Percentiles rank a stretch among this genome's conserved stretches.
These are phyloP conservation scores for Agonopterix arenella DNA, from an alignment of 2,888 invertebrate species.

Conservation along the genomic window DNA sequence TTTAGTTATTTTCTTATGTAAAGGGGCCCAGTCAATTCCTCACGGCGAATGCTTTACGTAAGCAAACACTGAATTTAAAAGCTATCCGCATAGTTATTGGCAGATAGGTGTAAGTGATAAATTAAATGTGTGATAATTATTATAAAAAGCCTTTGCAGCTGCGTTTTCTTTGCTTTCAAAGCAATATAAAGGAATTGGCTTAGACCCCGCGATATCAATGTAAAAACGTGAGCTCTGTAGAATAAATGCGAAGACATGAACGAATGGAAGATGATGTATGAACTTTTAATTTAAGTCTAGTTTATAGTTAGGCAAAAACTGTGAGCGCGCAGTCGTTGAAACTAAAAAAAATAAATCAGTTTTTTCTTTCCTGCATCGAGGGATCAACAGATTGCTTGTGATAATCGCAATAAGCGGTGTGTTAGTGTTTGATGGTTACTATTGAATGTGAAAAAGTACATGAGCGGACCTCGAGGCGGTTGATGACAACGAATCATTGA, in stretches of 20 bases:
- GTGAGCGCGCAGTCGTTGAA: slow-evolving; percentile 50
- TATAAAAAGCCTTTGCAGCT: slow-evolving; percentile 52
- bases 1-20: slow-evolving; percentile 53
- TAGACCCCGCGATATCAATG: slow-evolving; percentile 59
- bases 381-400: slow-evolving; percentile 65
- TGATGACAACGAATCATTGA: slow-evolving; percentile 60
- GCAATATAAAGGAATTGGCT: slow-evolving; percentile 57
- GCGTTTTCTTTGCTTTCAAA: slow-evolving; percentile 32
- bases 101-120: slow-evolving; percentile 22
- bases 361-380: slow-evolving; percentile 62
- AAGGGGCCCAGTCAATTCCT: slow-evolving; percentile 68
- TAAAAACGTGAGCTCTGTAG: slow-evolving; percentile 58
- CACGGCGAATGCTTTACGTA: slow-evolving; percentile 19
- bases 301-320: slow-evolving; percentile 72
- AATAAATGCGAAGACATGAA: slow-evolving; percentile 52
- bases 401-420: slow-evolving; percentile 60
- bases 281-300: slow-evolving; percentile 62
- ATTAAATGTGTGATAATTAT: slow-evolving; percentile 53
- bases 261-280: slow-evolving; percentile 33
- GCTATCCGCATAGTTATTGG: slow-evolving; percentile 30
- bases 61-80: slow-evolving; percentile 17
- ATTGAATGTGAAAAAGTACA: slow-evolving; percentile 30
- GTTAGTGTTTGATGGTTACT: slow-evolving; percentile 33
- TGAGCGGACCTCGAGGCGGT: slow-evolving; percentile 42
- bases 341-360: slow-evolving; percentile 31